Evolutionary conservation across 1,140 invertebrate species (phyloP).

Genomic region (Cydia pomonella): DNA sequence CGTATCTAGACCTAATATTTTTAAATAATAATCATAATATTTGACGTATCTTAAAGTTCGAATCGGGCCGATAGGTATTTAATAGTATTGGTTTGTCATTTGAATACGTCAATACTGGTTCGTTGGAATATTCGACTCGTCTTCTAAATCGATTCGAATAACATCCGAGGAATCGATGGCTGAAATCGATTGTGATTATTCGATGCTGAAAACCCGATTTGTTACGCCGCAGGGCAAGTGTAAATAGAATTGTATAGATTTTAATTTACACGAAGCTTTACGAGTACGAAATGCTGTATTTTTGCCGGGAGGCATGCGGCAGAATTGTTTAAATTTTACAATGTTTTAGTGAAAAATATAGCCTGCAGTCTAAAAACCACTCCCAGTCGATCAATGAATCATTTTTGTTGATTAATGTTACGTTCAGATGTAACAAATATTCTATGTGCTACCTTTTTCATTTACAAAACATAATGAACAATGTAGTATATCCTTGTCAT

Average conservation of each 20-base stretch:
- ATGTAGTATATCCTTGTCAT: no score
- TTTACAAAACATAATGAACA: no score
- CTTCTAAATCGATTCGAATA: background rate
- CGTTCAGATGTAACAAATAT: no score
- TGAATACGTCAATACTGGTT: background rate
- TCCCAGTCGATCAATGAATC: background rate
- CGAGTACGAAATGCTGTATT: no score
- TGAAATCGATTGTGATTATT: conserved; percentile 28
- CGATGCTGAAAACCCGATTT: conserved; percentile 22
- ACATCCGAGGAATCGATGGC: conserved; percentile 18
- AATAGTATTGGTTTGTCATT: no score
- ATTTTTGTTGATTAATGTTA: no score
- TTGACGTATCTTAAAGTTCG: no score
- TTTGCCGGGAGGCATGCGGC: background rate
- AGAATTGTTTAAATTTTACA: background rate
- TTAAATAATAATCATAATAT: no score
- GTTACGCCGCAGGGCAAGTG: background rate
- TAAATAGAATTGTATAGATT: background rate
- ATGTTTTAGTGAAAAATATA: background rate
- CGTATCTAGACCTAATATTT: no score
- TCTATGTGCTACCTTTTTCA: no score
- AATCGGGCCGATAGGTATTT: no score
- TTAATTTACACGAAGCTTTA: background rate
- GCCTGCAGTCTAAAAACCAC: background rate
- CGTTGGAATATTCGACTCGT: background rate